Evolutionary conservation across 30 jellyfish, hydroid and myxozoan genomes (phyloP).

Genomic region (Pseudorhiza aurosa): DNA sequence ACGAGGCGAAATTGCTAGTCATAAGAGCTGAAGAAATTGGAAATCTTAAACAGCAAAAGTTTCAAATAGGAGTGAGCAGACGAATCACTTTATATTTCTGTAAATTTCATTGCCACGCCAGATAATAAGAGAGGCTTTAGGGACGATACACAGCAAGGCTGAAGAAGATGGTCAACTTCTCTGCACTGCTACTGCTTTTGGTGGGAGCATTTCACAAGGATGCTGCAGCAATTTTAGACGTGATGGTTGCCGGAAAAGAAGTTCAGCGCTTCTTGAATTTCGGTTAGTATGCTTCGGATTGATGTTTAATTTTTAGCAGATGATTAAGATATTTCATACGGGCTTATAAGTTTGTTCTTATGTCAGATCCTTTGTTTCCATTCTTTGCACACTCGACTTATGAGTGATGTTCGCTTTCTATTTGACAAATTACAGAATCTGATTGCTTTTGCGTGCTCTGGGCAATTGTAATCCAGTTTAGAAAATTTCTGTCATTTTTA

Average conservation of each 20-base stretch:
- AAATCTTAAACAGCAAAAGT: constrained; percentile 45
- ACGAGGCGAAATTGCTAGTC: constrained; percentile 58
- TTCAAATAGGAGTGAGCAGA: constrained; percentile 31
- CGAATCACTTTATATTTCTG: constrained; percentile 7
- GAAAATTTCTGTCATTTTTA: constrained; percentile 2
- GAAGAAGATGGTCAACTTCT: constrained; percentile 15
- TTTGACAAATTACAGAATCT: constrained; percentile 12
- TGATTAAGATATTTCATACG: constrained; percentile 1
- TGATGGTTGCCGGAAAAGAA: constrained; percentile 76
- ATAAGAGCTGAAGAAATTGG: constrained; percentile 27
- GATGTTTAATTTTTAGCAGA: constrained; percentile 23
- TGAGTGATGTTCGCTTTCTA: not conserved
- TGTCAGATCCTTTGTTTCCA: constrained; percentile 12
- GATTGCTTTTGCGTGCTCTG: constrained; percentile 47
- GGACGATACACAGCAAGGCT: not conserved
- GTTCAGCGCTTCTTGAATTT: constrained; percentile 65
- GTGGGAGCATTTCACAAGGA: constrained; percentile 45
- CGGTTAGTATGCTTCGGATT: constrained; percentile 51
- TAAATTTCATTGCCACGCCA: not conserved
- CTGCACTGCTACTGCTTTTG: constrained; percentile 27
- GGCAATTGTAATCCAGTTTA: constrained; percentile 42
- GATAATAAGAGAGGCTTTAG: not conserved
- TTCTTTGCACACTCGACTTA: not conserved
- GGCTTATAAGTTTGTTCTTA: constrained; percentile 32
- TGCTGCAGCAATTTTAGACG: constrained; percentile 71